These are phyloP conservation scores for Agrypnia vestita DNA, from an alignment of 1,140 invertebrate genomes.

Conservation along the genomic window DNA sequence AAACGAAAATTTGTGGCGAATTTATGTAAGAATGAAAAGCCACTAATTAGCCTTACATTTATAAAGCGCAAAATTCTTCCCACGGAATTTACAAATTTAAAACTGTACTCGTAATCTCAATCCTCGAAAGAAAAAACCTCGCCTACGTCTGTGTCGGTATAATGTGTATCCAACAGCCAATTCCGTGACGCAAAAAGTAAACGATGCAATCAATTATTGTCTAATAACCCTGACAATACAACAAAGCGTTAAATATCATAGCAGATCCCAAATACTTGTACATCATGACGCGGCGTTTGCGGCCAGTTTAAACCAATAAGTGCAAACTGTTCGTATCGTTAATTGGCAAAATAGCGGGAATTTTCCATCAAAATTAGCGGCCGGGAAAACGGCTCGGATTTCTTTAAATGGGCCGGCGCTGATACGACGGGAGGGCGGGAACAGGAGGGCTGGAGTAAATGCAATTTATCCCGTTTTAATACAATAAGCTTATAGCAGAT, in stretches of 20 bases:
- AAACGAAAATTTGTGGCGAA: conserved; percentile 7
- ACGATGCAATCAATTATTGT: too few species aligned
- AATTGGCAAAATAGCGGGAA: conserved; percentile 31
- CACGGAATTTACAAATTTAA: conserved; percentile 3
- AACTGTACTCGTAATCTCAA: too few species aligned
- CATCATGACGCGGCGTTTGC: background rate
- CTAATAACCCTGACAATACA: background rate
- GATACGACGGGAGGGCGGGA: background rate
- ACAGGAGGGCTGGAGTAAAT: background rate
- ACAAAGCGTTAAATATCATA: background rate
- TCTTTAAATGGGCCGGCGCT: conserved; percentile 19
- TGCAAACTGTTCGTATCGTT: background rate
- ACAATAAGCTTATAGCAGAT: conserved; percentile 34
- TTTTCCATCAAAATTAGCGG: conserved; percentile 25
- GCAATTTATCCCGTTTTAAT: conserved; percentile 20
- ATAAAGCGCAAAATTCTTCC: conserved; percentile 28
- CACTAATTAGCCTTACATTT: conserved; percentile 22
- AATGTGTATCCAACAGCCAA: too few species aligned
- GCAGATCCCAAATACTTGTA: background rate
- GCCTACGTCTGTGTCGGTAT: too few species aligned
- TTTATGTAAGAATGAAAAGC: conserved; percentile 38
- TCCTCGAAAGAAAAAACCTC: too few species aligned
- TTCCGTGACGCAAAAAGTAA: too few species aligned
- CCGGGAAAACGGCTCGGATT: conserved; percentile 25
- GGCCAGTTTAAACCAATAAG: background rate